phyloP scores from a whole-genome alignment of 2,888 invertebrate genomes.

The Slavum lentiscoides region DNA sequence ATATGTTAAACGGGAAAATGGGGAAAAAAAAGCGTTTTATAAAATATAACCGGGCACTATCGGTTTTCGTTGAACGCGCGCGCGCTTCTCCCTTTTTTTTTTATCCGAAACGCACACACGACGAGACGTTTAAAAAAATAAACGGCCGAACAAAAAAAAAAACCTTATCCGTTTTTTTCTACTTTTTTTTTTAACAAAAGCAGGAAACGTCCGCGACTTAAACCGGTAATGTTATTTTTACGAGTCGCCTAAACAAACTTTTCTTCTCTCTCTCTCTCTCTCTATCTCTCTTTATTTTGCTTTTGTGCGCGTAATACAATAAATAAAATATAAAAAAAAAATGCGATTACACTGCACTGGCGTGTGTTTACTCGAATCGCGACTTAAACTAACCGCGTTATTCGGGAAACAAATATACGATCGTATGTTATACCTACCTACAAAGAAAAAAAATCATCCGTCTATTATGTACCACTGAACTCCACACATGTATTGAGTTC shows the following conservation, averaged over 20 bases:
- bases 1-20: too few species aligned
- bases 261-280: too few species aligned
- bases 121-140: too few species aligned
- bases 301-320: neutral
- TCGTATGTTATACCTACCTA: too few species aligned
- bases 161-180: neutral
- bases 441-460: too few species aligned
- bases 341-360: too few species aligned
- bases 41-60: neutral
- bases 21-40: neutral
- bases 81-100: neutral
- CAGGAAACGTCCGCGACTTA: conserved; percentile 19
- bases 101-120: neutral
- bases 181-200: neutral
- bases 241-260: neutral
- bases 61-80: too few species aligned
- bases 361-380: too few species aligned
- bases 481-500: too few species aligned
- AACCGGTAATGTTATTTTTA: conserved; percentile 1
- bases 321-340: neutral
- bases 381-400: too few species aligned
- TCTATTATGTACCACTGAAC: too few species aligned
- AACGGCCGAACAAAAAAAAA: neutral
- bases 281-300: neutral
- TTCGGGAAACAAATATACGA: too few species aligned